Percentiles rank a stretch among this genome's conserved stretches.
phyloP scores from a whole-genome alignment of 2,113 vertebrate genomes.

The Aldabrachelys gigantea region DNA sequence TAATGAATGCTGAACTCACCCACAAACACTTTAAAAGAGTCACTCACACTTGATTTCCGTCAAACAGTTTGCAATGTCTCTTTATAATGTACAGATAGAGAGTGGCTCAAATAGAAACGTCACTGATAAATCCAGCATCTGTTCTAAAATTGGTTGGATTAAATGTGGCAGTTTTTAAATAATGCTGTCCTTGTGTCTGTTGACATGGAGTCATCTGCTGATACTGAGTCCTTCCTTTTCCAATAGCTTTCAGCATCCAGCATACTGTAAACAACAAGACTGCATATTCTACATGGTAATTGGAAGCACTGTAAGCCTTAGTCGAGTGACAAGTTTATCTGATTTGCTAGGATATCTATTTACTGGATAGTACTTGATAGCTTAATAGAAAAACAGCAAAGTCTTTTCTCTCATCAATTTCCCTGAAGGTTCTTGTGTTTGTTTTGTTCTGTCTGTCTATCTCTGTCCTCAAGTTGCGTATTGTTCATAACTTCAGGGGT shows the following conservation, averaged over 20 bases:
- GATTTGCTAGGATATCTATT: neutral
- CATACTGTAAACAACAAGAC: neutral
- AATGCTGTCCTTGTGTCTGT: neutral
- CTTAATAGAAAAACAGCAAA: neutral
- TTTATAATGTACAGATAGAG: neutral
- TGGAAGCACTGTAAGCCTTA: neutral
- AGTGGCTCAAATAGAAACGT: neutral
- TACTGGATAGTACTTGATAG: neutral
- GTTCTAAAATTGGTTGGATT: neutral
- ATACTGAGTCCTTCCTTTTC: neutral
- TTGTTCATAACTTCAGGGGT: neutral
- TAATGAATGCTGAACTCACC: neutral
- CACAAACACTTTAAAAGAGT: neutral
- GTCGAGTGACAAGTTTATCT: neutral
- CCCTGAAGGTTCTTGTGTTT: neutral
- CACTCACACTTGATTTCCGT: neutral
- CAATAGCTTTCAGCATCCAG: neutral
- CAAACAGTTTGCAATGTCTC: neutral
- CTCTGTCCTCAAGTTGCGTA: neutral
- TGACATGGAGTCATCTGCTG: neutral
- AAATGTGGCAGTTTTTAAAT: neutral
- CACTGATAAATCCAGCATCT: neutral
- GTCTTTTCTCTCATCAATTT: neutral
- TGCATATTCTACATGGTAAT: neutral
- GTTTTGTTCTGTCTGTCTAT: neutral